Percentiles rank a stretch among this genome's conserved stretches.
phyloP scores from a whole-genome alignment of 1,140 invertebrate species.

The Hermatobates lingyangjiaoensis region DNA sequence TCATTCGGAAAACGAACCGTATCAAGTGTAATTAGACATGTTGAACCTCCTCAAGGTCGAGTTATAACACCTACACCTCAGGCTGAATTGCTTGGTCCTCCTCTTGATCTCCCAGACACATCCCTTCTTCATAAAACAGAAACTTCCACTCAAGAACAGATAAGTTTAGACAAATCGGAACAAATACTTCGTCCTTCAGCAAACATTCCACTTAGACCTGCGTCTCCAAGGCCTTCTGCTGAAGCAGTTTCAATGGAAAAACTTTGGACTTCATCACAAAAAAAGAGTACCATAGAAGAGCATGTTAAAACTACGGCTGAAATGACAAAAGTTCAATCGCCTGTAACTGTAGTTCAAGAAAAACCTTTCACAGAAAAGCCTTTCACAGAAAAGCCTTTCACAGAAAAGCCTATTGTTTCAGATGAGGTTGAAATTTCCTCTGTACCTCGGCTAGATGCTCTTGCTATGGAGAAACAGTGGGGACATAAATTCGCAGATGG shows the following conservation, averaged over 20 bases:
- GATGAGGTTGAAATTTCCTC: constrained; percentile 9
- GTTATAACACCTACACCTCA: too few relatives aligned
- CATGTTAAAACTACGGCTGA: neutral
- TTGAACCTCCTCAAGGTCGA: constrained; percentile 4
- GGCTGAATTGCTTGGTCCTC: too few relatives aligned
- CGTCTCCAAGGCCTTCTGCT: constrained; percentile 30
- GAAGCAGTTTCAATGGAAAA: constrained; percentile 41
- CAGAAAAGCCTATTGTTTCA: neutral
- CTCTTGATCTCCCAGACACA: constrained; percentile 7
- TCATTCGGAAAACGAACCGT: too few relatives aligned
- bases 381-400: constrained; percentile 1
- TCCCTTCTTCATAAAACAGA: constrained; percentile 1
- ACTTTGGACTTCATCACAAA: constrained; percentile 26
- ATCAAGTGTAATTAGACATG: neutral
- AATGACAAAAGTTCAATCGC: neutral
- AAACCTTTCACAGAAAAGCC: neutral
- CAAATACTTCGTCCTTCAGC: constrained; percentile 7
- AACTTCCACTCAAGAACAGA: neutral
- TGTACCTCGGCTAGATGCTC: constrained; percentile 18
- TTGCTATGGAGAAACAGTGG: constrained; percentile 25
- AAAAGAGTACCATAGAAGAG: neutral
- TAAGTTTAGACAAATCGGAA: too few relatives aligned
- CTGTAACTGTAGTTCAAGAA: too few relatives aligned
- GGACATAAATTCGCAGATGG: constrained; percentile 29
- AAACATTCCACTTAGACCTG: constrained; percentile 10